Evolutionary conservation across 2,888 invertebrate species (phyloP).

Genomic region (Marronus borbonicus): DNA sequence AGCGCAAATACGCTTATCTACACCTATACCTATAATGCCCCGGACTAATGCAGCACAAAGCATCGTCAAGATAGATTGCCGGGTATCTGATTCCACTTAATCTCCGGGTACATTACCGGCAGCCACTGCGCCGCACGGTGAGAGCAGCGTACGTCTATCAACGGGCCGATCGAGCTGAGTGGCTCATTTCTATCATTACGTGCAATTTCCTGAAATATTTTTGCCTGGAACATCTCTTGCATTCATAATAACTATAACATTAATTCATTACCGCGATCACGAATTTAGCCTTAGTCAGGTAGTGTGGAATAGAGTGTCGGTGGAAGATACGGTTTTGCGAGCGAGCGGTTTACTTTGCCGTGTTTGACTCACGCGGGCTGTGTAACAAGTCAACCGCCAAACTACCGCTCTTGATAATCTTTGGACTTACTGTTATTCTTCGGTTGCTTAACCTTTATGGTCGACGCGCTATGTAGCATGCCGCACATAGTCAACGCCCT

Average conservation of each 20-base stretch:
- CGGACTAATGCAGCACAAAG: conserved; percentile 29
- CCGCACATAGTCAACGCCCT: too few species aligned
- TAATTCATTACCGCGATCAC: conserved; percentile 57
- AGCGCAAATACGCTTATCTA: conserved; percentile 30
- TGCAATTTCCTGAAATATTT: conserved; percentile 51
- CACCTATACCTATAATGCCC: conserved; percentile 22
- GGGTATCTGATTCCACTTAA: conserved; percentile 47
- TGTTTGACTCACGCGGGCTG: conserved; percentile 2
- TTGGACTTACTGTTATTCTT: conserved; percentile 5
- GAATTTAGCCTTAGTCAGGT: conserved; percentile 55
- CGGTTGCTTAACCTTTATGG: not conserved
- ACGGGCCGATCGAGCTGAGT: not conserved
- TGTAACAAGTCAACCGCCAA: conserved; percentile 51
- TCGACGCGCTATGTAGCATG: too few species aligned
- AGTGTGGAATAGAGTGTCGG: conserved; percentile 17
- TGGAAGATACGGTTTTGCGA: conserved; percentile 25
- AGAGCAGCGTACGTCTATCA: conserved; percentile 11
- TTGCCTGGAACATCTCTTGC: conserved; percentile 50
- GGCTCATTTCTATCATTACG: conserved; percentile 51
- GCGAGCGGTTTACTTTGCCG: conserved; percentile 2
- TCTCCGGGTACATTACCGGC: conserved; percentile 42
- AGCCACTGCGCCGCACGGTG: conserved; percentile 22
- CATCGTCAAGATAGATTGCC: conserved; percentile 31
- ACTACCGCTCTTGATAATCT: conserved; percentile 46
- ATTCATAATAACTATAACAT: conserved; percentile 56